Base-by-base conservation (phyloP, 2,797 vertebrate genomes). In the Thripadectes ignobilis region DNA sequence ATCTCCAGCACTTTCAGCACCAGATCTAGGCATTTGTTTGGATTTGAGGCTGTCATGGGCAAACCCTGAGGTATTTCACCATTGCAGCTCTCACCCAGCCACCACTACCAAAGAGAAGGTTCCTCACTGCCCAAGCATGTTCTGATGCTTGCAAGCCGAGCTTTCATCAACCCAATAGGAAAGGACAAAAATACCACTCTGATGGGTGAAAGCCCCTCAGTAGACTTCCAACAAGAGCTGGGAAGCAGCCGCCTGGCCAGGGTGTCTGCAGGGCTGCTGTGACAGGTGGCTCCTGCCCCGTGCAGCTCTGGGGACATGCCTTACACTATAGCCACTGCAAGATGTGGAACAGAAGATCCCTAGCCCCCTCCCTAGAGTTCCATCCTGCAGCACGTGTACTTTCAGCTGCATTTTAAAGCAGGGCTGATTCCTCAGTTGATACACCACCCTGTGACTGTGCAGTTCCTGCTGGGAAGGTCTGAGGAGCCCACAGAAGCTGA, bases 381-480 rank as follows among this genome's bases (percentile, higher is more conserved):
- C 2, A 4, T 52, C 63, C 39, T 1, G 0, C 34, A 71, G 19
- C 0, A 0, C 45, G 69, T 32, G 46, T 4, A 10, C 21, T 80
- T 81, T 62, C 32, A 34, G 26, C 8, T 52, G 45, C 36, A 15
- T 67, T 85, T 49, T 34, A 71, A 73, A 74, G 68, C 52, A 55
- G 0, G 1, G 29, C 11, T 55, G 27, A 22, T 69, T 43, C 63
- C 24, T 27, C n/a, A n/a, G 34, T 12, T 17, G 26, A 34, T 12
- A 13, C 1, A 4, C 62, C 75, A 65, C 30, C n/a, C 7, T 14
- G 63, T 3, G 2, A 41, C 30, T 3, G 3, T 4, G 14, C 69
- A 86, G 36, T 29, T 77, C 43, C 71, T 73, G 3, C 39, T 34
- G 71, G 8, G 19, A 74, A 66, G 27, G 52, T 55, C 45, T 83